Evolutionary conservation across 2,888 invertebrate genomes (phyloP), one percentile per base, ranked within the genome.

Genomic region (Hipparchia semele): DNA sequence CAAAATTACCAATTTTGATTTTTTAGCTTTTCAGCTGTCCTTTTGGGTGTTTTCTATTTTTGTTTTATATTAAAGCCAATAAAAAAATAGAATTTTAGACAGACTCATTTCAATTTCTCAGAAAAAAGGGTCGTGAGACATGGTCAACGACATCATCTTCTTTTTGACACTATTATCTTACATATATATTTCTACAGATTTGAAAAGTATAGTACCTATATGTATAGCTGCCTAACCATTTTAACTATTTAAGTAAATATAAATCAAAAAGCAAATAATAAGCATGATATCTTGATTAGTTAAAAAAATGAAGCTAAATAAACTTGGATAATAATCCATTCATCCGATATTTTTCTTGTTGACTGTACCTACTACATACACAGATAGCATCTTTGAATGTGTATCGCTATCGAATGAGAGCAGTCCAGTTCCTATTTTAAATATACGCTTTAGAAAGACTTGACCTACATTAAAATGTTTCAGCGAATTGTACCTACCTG

Each of bases 391-490:
- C 72, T 72, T 62, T 61, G 74, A 75, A 76, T 71, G 73, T 74
- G 75, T 76, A 77, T 79, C 78, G 78, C 75, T 76, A 77, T 79
- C 78, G 78, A 81, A 80, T 80, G 80, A 74, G 78, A 76, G 75
- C 73, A 78, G 74, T 76, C 78, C 73, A 78, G 73, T 76, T 78
- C 78, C 77, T 75, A 76, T 76, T 81, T 81, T 79, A 80, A 81
- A 80, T 79, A 74, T 79, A 74, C 76, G 75, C 76, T 79, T 76
- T 77, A 79, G 73, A 79, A 76, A 79, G 77, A 78, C 83, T 82
- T 83, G 83, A 84, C 83, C 82, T 79, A 83, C 77, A 79, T 80
- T 23, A 64, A 74, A 74, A 61, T 68, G 74, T 74, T 72, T 73
- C 67, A 74, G 51, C 61, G 71, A 60, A 69, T 68, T 58, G n/a